Evolutionary conservation across 2,797 vertebrate genomes (phyloP), one percentile per base, ranked within the genome.

Genomic region (Chloroceryle amazona): DNA sequence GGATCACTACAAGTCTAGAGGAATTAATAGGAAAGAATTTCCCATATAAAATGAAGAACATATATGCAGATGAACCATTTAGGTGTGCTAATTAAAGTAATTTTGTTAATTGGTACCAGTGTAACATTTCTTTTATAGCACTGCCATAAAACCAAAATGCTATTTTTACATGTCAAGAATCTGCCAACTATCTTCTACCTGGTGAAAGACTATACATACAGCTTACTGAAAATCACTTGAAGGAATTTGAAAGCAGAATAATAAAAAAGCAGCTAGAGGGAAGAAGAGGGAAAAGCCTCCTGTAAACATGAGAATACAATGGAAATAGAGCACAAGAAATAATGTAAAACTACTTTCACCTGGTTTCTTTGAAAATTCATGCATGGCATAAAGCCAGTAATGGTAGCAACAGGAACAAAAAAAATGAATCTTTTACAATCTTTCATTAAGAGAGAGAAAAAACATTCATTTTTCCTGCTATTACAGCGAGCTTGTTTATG

Each of bases 241-340:
- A 92, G 54, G 61, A 79, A 80, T 86, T 90, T 81, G 86, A 84
- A 89, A 44, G 46, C 11, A 86, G 66, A 95, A 81, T 33, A 84
- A 86, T 23, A 81, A 90, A 35, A 80, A 90, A 88, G 83, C 42
- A 75, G 60, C 83, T 72, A 22, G 51, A 80, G 47, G 71, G 60
- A 86, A 72, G 31, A 95, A 75, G 22, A 73, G 31, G 31, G 70
- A 35, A 70, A 75, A 73, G 14, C 26, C 86, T 90, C 51, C 39
- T 81, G 66, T 76, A 95, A 95, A 86, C 55, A 70, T 17, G 42
- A 81, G 29, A 81, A 78, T 44, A 42, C 29, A 90, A 78, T 54
- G 35, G 57, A 68, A 94, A 86, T 4, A 65, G 13, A 80, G 18
- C 7, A 20, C 19, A n/a, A 80, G 57, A 81, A 89, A 57, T 55